phyloP scores from a whole-genome alignment of 2,797 vertebrate species.

The Brachymystax lenok region DNA sequence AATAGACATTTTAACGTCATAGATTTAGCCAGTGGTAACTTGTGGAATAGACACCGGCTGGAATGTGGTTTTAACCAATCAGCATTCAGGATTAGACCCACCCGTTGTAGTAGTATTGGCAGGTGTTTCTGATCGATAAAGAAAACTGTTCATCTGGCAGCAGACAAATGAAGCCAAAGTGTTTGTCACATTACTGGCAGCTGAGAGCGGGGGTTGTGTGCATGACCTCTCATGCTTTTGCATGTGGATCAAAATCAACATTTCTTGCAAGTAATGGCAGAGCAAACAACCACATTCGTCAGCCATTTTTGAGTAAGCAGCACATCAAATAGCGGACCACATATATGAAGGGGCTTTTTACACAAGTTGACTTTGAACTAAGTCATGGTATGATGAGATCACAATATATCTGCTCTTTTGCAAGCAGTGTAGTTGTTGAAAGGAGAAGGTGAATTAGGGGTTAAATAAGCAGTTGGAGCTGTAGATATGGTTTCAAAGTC shows the following conservation, averaged over 20 bases:
- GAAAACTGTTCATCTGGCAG: constrained; percentile 14
- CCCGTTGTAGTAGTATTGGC: no score
- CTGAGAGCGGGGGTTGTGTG: constrained; percentile 7
- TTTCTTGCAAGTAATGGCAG: not conserved
- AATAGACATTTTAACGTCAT: no score
- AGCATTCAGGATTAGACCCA: no score
- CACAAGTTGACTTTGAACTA: not conserved
- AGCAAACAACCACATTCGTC: not conserved
- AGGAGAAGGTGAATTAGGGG: not conserved
- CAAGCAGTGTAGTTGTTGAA: no score
- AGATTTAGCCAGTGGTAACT: no score
- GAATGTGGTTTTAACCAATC: no score
- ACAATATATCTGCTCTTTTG: no score
- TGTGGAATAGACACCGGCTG: no score
- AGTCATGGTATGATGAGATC: not conserved
- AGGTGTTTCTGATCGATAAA: constrained; percentile 58
- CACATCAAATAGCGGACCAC: not conserved
- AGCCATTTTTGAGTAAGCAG: not conserved
- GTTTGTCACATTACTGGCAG: constrained; percentile 27
- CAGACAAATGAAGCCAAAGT: constrained; percentile 22
- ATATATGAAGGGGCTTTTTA: not conserved
- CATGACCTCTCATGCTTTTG: constrained; percentile 19
- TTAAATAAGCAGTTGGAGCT: not conserved
- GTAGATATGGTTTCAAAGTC: not conserved
- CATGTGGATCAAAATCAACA: not conserved